phyloP scores from a whole-genome alignment of 2,888 invertebrate genomes.

The Agonum fuliginosum region DNA sequence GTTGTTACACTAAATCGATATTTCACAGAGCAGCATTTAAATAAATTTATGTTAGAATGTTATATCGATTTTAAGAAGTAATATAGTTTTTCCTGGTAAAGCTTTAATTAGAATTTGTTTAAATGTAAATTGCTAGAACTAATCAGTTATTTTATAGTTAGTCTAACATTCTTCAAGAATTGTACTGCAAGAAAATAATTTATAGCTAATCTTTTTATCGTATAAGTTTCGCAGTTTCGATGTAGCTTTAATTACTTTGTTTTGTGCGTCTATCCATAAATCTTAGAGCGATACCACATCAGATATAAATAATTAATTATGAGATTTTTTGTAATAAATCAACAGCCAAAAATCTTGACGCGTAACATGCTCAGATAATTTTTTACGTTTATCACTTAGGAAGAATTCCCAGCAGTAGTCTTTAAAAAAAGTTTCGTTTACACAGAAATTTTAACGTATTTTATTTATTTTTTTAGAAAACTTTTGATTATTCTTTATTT shows the following conservation, averaged over 20 bases:
- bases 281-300: not conserved
- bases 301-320: not conserved
- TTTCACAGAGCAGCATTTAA: not conserved
- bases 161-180: not conserved
- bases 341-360: not conserved
- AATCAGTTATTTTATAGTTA: not conserved
- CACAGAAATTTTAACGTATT: too few relatives aligned
- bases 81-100: not conserved
- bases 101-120: not conserved
- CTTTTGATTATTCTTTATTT: too few relatives aligned
- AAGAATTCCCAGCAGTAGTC: not conserved
- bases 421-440: too few relatives aligned
- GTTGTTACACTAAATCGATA: slow-evolving; percentile 25
- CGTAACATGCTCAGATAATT: not conserved
- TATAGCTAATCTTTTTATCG: slow-evolving; percentile 1
- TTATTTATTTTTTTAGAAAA: too few relatives aligned
- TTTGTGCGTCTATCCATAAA: not conserved
- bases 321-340: not conserved
- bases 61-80: not conserved
- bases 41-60: not conserved
- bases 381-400: not conserved
- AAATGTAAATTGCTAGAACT: not conserved
- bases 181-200: not conserved
- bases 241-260: not conserved
- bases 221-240: not conserved